These are phyloP conservation scores for Heliconius ethilla DNA, from an alignment of 2,888 invertebrate genomes.

Conservation along the genomic window DNA sequence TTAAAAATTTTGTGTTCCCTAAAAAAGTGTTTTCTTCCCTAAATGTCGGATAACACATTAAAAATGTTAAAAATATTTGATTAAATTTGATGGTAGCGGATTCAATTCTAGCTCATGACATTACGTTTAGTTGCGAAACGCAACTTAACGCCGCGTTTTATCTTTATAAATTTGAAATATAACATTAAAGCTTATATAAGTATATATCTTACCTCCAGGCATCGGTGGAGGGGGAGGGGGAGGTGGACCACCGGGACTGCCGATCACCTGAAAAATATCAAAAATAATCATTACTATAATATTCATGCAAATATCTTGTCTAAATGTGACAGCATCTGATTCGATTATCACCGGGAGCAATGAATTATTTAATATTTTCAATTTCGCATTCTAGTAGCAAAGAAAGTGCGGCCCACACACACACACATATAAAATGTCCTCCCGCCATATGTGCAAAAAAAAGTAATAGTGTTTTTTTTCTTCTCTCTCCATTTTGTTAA, in stretches of 20 bases:
- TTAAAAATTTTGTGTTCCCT: too few relatives aligned
- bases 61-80: not conserved
- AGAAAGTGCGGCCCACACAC: too few relatives aligned
- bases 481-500: too few relatives aligned
- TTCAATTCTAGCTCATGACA: not conserved
- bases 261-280: conserved; percentile 61
- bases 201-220: conserved; percentile 49
- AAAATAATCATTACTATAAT: not conserved
- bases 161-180: conserved; percentile 11
- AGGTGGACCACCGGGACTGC: conserved; percentile 71
- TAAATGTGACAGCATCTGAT: too few relatives aligned
- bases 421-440: too few relatives aligned
- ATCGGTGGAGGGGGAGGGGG: conserved; percentile 53
- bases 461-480: too few relatives aligned
- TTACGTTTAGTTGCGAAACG: not conserved
- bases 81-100: not conserved
- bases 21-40: too few relatives aligned
- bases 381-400: too few relatives aligned
- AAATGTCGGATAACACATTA: too few relatives aligned
- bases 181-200: not conserved
- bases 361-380: too few relatives aligned
- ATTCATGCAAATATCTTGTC: not conserved
- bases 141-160: not conserved
- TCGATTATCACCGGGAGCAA: too few relatives aligned
- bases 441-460: too few relatives aligned